These are phyloP conservation scores for Zonotrichia albicollis DNA, from an alignment of 2,797 vertebrate species.

Conservation along the genomic window DNA sequence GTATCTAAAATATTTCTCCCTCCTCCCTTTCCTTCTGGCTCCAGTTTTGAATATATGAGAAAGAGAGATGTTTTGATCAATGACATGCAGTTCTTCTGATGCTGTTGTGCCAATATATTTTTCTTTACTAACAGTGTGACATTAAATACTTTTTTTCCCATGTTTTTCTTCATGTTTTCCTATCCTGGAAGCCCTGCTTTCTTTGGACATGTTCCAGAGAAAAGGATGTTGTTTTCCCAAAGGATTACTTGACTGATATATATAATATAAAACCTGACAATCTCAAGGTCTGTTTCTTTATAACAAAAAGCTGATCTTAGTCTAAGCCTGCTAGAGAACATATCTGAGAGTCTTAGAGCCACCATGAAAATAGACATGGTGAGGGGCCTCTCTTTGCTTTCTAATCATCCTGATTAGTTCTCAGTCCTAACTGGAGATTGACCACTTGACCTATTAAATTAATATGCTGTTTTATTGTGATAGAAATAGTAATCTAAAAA, in stretches of 20 bases:
- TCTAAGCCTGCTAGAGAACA: not conserved
- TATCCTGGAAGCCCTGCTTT: not conserved
- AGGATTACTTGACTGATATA: not conserved
- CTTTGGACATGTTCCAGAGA: not conserved
- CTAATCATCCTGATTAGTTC: not conserved
- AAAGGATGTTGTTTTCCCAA: not conserved
- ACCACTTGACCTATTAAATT: conserved; percentile 15
- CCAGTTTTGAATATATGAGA: not conserved
- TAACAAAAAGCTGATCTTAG: not conserved
- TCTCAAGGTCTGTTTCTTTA: not conserved
- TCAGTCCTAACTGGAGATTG: not conserved
- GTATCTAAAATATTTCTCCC: not conserved
- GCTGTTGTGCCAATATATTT: not conserved
- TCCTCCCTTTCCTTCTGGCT: not conserved
- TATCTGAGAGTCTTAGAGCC: not conserved
- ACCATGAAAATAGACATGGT: not conserved
- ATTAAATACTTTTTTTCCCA: not conserved
- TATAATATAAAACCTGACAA: not conserved
- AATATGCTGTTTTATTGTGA: not conserved
- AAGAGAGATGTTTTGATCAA: not conserved
- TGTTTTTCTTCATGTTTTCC: not conserved
- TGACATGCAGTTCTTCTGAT: not conserved
- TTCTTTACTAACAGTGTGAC: not conserved
- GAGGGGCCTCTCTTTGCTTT: not conserved
- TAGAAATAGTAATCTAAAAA: not conserved